Evolutionary conservation across 2,113 vertebrate genomes (phyloP), one percentile per base, ranked within the genome.

Genomic region (Brachionichthys hirsutus): DNA sequence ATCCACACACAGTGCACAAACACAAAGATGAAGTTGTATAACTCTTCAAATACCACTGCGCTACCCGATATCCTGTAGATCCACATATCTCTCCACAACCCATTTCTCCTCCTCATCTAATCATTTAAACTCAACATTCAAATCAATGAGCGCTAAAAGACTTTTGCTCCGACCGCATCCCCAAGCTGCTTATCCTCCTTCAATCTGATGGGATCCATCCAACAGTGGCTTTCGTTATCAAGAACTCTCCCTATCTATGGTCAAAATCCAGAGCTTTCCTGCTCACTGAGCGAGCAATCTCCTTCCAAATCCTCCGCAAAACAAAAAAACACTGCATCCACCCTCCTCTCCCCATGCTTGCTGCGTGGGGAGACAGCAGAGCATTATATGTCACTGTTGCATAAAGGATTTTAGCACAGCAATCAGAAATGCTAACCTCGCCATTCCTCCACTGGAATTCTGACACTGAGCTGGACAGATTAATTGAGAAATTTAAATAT

Each of bases 101-200:
- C 77, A 81, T 81, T 83, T 80, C 67, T 69, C 63, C 61, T 49
- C 62, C 54, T 63, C 46, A 36, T 50, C 57, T 70, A 70, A 70
- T 70, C 77, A 80, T 83, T 85, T 77, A 85, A 87, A 71, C 38
- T 6, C 18, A 64, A 71, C 70, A 75, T 77, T 77, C 72, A 73
- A 77, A 82, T 41, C n/a, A 48, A 42, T 75, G 62, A 75, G 41
- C 54, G 73, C 59, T 20, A 52, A 49, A 77, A 75, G 70, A 76
- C 69, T 76, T 82, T 54, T 62, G 63, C 69, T 59, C 67, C 56
- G 62, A 64, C 72, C 42, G 14, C 53, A 38, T 73, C 54, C 62
- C 51, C 47, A 54, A 80, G 73, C 69, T 73, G 74, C 78, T 86
- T 82, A 84, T 83, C 70, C 42, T 52, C 43, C 76, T 59, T 53